phyloP scores from a whole-genome alignment of 2,113 vertebrate genomes.

The Tapirus terrestris region DNA sequence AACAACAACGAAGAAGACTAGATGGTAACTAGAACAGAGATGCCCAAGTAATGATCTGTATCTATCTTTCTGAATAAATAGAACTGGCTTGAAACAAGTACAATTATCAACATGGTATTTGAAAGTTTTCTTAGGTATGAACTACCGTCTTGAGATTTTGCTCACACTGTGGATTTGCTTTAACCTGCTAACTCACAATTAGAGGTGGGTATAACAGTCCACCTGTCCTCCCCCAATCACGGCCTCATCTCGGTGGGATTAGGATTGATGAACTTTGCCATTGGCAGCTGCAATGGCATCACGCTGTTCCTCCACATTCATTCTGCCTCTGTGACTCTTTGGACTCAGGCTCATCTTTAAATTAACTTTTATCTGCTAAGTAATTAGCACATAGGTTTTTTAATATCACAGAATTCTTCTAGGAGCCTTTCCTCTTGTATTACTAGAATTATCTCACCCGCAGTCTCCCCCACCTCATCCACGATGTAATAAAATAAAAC shows the following conservation, averaged over 20 bases:
- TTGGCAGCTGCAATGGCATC: not conserved
- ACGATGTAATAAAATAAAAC: constrained; percentile 40
- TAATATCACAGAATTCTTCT: constrained; percentile 54
- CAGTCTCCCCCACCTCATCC: not conserved
- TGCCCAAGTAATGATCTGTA: not conserved
- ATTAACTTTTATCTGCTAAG: constrained; percentile 51
- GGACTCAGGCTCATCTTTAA: constrained; percentile 31
- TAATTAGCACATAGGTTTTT: constrained; percentile 51
- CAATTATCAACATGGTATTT: not conserved
- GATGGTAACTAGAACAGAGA: not conserved
- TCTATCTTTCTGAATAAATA: not conserved
- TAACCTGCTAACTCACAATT: not conserved
- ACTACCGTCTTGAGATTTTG: not conserved
- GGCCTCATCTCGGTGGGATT: fast-evolving
- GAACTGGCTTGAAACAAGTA: not conserved
- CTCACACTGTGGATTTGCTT: not conserved
- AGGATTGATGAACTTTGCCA: not conserved
- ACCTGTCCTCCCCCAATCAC: not conserved
- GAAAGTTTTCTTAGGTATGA: not conserved
- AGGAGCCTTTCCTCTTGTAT: constrained; percentile 44
- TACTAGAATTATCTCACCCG: not conserved
- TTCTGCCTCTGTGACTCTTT: not conserved
- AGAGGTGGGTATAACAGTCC: not conserved
- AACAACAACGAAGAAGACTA: not conserved
- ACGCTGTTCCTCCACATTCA: not conserved